Conservation (phyloP, 2,113 vertebrate species). For the Sarotherodon lohbergeri region DNA sequence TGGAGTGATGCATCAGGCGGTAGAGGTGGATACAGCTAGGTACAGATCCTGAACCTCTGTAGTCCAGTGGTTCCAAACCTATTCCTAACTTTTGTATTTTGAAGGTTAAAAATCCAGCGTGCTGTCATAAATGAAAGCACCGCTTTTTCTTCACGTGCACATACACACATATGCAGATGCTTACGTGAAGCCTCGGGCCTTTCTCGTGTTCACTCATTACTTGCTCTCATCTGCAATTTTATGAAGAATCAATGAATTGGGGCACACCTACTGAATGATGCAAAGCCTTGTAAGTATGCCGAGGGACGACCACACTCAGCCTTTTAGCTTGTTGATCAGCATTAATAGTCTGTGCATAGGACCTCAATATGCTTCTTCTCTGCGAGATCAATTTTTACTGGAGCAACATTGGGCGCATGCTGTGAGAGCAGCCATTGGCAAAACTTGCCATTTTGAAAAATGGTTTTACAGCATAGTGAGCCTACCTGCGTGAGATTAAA, state of each 20-base stretch:
- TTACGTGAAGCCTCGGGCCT: background rate
- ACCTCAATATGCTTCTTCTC: slow-evolving; percentile 30
- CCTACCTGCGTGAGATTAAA: background rate
- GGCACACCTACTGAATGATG: slow-evolving; percentile 35
- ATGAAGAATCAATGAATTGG: slow-evolving; percentile 54
- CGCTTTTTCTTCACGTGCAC: background rate
- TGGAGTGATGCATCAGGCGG: background rate
- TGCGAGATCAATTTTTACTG: slow-evolving; percentile 51
- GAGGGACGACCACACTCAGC: background rate
- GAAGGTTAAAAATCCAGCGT: background rate
- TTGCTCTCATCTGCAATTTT: slow-evolving; percentile 51
- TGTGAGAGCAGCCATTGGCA: background rate
- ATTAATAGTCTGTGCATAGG: slow-evolving; percentile 42
- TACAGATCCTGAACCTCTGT: no score
- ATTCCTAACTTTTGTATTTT: background rate
- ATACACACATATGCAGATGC: background rate
- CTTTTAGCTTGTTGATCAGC: slow-evolving; percentile 45
- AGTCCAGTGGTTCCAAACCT: background rate
- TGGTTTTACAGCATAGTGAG: background rate
- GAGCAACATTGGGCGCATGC: background rate
- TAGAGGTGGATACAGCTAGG: background rate
- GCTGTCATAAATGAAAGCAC: background rate
- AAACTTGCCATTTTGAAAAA: slow-evolving; percentile 23
- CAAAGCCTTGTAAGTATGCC: slow-evolving; percentile 15
- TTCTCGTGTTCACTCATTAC: slow-evolving; percentile 21